Percentiles rank a stretch among this genome's conserved stretches.
Conservation (phyloP, 1,140 invertebrate genomes). For the Eubasilissa regina region DNA sequence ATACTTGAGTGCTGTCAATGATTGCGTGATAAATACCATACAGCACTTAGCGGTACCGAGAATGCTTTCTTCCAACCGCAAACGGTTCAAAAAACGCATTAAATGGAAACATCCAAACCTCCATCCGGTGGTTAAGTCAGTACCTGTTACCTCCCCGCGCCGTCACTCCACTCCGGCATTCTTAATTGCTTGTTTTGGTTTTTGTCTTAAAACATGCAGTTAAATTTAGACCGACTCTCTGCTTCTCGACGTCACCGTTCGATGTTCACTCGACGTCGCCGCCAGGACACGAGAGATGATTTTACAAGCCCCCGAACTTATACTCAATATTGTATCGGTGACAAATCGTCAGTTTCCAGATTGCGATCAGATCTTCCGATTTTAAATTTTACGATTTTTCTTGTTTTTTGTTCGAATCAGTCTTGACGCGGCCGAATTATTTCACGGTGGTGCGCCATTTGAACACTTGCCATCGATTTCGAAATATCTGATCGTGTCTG, state of each 20-base stretch:
- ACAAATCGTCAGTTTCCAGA: conserved; percentile 1
- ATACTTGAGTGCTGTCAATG: conserved; percentile 30
- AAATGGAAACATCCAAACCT: conserved; percentile 53
- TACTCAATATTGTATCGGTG: not conserved
- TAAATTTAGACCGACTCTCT: conserved; percentile 56
- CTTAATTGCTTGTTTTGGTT: conserved; percentile 59
- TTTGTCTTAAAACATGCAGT: conserved; percentile 56
- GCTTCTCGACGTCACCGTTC: conserved; percentile 12
- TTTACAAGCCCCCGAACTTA: not conserved
- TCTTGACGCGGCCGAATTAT: not conserved
- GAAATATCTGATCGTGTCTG: not conserved
- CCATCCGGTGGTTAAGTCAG: conserved; percentile 56
- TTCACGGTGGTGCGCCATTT: not conserved
- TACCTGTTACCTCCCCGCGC: conserved; percentile 52
- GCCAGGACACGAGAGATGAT: conserved; percentile 7
- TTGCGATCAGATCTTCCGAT: not conserved
- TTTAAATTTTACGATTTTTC: not conserved
- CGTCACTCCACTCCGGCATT: conserved; percentile 40
- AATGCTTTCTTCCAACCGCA: conserved; percentile 47
- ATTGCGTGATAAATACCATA: conserved; percentile 39
- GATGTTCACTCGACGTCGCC: not conserved
- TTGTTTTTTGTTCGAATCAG: too few species aligned
- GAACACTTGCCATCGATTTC: not conserved
- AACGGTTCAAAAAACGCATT: conserved; percentile 53
- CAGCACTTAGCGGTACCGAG: conserved; percentile 41